Base-by-base conservation (phyloP, 2,888 invertebrate genomes). In the Luperina nickerlii region DNA sequence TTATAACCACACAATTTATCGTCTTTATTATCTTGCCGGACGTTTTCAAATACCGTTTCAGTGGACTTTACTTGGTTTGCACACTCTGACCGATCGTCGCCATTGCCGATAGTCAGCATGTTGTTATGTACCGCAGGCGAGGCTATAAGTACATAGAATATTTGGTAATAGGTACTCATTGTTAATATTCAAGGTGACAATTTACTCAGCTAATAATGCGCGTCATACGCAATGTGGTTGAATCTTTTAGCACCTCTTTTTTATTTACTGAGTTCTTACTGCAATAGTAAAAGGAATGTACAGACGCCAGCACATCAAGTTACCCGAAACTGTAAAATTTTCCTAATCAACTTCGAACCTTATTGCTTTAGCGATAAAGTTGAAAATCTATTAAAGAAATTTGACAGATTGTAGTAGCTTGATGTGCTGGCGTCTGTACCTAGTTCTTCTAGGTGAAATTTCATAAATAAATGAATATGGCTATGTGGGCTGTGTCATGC, bases 31-130 rank as follows among this genome's bases (percentile, higher is more conserved):
- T 75, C 74, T 42, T 76, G 68, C 11, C 60, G 67, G 27, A 79
- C 42, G 27, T 75, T 73, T 68, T 85, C 81, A 63, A 77, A 78
- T 9, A 78, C 54, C 3, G 81, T 66, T 48, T 86, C 79, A 38
- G 72, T 70, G 9, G 71, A 45, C 15, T 73, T 66, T 27, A 38
- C 2, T 67, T 27, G 65, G 74, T 77, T 77, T 67, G 66, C 62
- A 78, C 65, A 68, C 0, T 83, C 71, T 11, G 72, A 13, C 6
- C 27, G 45, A 0, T 73, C 83, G 42, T 86, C 90, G 20, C 90
- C 90, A 32, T 90, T 91, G 42, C 93, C 93, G 87, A 95, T 93
- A 4, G 94, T 94, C 69, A 95, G 84, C 93, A 95, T 93, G 74
- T 94, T 93, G 73, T 90, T 92, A 32, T 89, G 87, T 24, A 84